Conservation (phyloP, 2,113 vertebrate species). For the Gavia stellata region DNA sequence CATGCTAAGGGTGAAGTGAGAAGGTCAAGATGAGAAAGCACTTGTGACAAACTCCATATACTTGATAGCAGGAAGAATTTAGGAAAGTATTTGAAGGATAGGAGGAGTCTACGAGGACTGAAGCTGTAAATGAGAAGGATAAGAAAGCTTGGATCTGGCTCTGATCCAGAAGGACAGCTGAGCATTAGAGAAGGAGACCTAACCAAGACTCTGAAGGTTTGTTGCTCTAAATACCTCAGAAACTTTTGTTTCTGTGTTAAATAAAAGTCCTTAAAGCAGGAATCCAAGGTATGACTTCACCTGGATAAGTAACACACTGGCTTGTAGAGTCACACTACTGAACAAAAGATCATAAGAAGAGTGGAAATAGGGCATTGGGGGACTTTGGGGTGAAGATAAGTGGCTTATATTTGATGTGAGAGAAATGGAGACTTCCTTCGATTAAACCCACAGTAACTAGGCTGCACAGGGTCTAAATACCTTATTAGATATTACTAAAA, state of each 20-base stretch:
- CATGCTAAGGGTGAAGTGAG: background rate
- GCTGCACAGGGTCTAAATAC: background rate
- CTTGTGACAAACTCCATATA: background rate
- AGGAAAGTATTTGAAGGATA: background rate
- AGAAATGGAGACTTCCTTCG: background rate
- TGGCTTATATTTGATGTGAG: background rate
- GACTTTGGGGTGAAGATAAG: background rate
- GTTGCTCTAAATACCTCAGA: background rate
- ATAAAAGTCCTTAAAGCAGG: background rate
- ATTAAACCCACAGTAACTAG: background rate
- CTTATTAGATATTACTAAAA: background rate
- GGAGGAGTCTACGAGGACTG: background rate
- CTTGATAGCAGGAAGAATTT: background rate
- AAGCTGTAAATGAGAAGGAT: background rate
- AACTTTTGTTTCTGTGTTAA: background rate
- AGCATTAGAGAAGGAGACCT: background rate
- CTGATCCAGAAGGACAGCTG: background rate
- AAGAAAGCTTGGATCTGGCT: background rate
- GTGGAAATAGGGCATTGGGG: background rate
- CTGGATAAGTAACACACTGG: background rate
- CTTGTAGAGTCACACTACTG: background rate
- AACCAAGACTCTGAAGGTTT: background rate
- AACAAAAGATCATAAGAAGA: background rate
- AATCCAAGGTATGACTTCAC: background rate
- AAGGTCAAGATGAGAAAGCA: background rate